Evolutionary conservation across 2,113 vertebrate species (phyloP).

Genomic region (Oxyura jamaicensis): DNA sequence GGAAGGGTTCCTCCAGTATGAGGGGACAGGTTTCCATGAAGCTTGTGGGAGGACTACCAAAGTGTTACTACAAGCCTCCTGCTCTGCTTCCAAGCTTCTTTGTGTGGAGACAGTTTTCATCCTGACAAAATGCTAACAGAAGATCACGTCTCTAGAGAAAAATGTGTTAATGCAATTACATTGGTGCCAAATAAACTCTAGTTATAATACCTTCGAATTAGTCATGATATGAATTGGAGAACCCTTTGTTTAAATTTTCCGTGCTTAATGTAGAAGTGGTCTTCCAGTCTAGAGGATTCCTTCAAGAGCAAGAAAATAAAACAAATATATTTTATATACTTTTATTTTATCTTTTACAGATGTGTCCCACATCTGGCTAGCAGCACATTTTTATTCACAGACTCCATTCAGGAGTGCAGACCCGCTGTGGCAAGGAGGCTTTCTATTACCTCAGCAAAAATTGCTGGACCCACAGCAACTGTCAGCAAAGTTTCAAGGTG

Average conservation of each 20-base stretch:
- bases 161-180: neutral
- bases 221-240: neutral
- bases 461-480: rapidly evolving
- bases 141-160: neutral
- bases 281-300: neutral
- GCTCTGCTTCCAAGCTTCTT: neutral
- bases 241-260: neutral
- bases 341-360: neutral
- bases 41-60: too few species aligned
- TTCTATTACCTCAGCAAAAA: rapidly evolving
- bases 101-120: neutral
- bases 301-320: neutral
- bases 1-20: neutral
- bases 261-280: neutral
- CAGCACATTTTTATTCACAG: neutral
- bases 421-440: rapidly evolving
- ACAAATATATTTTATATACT: neutral
- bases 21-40: neutral
- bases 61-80: neutral
- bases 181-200: neutral
- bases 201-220: neutral
- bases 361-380: too few species aligned
- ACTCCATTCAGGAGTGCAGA: neutral
- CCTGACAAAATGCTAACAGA: neutral
- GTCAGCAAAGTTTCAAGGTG: rapidly evolving